Percentiles rank a stretch among this genome's conserved stretches.
Conservation (phyloP, 2,113 vertebrate species). For the Caretta caretta region DNA sequence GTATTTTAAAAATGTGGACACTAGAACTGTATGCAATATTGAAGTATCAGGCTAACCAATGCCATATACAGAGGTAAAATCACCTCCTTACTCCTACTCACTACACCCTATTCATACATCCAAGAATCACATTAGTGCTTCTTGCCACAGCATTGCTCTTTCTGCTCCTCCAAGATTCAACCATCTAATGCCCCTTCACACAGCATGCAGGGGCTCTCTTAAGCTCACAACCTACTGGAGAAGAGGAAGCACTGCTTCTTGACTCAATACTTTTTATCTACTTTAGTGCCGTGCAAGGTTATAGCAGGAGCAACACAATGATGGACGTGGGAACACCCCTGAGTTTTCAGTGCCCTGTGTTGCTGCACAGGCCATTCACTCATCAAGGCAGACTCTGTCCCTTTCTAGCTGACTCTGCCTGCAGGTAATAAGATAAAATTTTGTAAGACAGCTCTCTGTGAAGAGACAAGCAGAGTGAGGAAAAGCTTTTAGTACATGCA, state of each 20-base stretch:
- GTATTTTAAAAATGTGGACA: not conserved
- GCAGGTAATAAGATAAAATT: not conserved
- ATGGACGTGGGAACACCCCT: not conserved
- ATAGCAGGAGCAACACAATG: not conserved
- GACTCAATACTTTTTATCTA: not conserved
- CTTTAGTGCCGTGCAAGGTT: not conserved
- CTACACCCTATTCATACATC: not conserved
- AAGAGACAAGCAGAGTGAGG: not conserved
- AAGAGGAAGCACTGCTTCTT: not conserved
- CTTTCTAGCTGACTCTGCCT: conserved; percentile 1
- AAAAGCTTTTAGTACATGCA: not conserved
- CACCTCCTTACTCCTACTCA: not conserved
- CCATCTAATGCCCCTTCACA: not conserved
- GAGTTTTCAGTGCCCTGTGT: not conserved
- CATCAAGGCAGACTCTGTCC: not conserved
- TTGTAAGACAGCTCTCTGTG: not conserved
- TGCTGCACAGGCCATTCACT: not conserved
- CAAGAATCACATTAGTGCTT: not conserved
- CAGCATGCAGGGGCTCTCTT: not conserved
- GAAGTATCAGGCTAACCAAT: not conserved
- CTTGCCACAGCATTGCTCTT: not conserved
- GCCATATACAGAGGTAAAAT: not conserved
- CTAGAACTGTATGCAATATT: not conserved
- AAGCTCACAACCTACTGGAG: not conserved
- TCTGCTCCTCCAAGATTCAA: not conserved